phyloP scores from a whole-genome alignment of 2,888 invertebrate species.

The Therioaphis trifolii region DNA sequence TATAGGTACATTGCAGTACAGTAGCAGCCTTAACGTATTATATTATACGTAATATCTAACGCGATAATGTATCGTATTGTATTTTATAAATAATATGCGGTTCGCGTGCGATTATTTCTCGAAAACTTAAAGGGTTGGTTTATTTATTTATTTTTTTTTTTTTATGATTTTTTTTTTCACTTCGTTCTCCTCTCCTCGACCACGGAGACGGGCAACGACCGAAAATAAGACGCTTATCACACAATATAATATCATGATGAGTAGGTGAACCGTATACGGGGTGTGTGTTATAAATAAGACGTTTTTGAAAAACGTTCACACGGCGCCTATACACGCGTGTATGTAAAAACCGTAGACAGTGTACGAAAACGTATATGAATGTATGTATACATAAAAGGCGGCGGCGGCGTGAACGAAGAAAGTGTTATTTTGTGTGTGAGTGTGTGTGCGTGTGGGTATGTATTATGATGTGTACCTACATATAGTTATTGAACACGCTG shows the following conservation, averaged over 20 bases:
- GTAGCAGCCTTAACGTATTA: no score
- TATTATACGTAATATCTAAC: no score
- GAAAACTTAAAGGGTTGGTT: neutral
- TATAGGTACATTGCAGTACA: no score
- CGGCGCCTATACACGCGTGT: constrained; percentile 32
- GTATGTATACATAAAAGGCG: constrained; percentile 21
- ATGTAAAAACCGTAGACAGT: constrained; percentile 24
- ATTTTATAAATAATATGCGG: neutral
- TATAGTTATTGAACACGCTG: neutral
- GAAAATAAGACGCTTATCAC: neutral
- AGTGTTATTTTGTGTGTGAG: constrained; percentile 47
- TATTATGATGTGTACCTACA: no score
- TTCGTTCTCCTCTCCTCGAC: no score
- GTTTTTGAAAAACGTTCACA: constrained; percentile 35
- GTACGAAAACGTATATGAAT: neutral
- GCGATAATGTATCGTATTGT: no score
- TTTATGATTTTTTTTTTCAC: neutral
- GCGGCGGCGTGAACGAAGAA: constrained; percentile 28
- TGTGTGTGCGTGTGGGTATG: neutral
- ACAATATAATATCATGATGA: no score
- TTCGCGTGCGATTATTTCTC: neutral
- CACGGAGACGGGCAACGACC: neutral
- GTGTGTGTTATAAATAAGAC: neutral
- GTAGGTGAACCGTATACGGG: no score
- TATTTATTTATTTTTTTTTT: neutral